Conservation (phyloP, 2,888 invertebrate genomes). For the Acronicta psi region DNA sequence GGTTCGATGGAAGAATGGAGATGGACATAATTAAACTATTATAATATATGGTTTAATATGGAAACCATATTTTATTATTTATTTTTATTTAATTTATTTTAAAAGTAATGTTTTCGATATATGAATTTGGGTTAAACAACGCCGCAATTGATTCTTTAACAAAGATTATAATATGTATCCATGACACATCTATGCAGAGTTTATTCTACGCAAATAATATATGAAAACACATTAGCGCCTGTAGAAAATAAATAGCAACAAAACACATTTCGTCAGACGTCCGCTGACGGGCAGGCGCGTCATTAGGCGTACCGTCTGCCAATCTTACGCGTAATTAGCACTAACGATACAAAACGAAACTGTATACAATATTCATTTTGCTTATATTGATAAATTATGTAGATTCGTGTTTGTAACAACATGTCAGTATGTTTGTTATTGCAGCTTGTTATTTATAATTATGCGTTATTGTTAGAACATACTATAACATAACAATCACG, state of each 20-base stretch:
- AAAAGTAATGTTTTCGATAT: too few species aligned
- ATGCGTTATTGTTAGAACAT: background rate
- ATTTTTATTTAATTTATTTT: too few species aligned
- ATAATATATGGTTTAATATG: too few species aligned
- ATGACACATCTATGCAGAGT: too few species aligned
- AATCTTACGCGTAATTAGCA: slow-evolving; percentile 51
- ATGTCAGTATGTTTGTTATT: slow-evolving; percentile 10
- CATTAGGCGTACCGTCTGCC: slow-evolving; percentile 39
- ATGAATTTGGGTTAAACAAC: too few species aligned
- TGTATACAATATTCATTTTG: slow-evolving; percentile 28
- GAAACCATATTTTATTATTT: too few species aligned
- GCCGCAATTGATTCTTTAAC: too few species aligned
- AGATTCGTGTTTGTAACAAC: slow-evolving; percentile 23
- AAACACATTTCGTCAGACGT: slow-evolving; percentile 42
- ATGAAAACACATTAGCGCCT: slow-evolving; percentile 36
- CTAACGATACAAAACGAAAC: slow-evolving; percentile 38
- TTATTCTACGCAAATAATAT: too few species aligned
- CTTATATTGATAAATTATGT: slow-evolving; percentile 25
- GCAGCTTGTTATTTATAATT: background rate
- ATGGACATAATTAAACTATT: too few species aligned
- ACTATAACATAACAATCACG: too few species aligned
- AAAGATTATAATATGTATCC: too few species aligned
- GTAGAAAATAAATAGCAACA: slow-evolving; percentile 48
- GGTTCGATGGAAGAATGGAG: too few species aligned
- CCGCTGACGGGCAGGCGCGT: slow-evolving; percentile 51